These are phyloP conservation scores for Molorchus minor DNA, from an alignment of 2,888 invertebrate genomes.

Conservation along the genomic window DNA sequence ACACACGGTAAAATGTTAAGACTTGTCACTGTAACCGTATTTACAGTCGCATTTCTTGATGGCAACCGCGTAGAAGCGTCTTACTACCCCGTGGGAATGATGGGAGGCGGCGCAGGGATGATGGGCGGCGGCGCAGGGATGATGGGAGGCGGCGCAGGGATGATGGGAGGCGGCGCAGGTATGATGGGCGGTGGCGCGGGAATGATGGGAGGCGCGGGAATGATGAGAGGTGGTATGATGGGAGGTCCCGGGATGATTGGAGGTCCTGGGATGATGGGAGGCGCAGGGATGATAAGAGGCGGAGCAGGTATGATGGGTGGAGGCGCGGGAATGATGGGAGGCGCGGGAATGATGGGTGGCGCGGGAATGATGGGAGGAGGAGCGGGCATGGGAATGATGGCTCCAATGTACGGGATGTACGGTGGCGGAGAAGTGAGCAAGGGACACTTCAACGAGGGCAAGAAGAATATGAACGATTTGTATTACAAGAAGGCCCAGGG, in stretches of 20 bases:
- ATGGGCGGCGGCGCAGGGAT: conserved; percentile 28
- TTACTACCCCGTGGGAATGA: conserved; percentile 61
- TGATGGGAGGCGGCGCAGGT: conserved; percentile 56
- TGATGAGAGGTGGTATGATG: conserved; percentile 22
- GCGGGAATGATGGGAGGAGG: conserved; percentile 27
- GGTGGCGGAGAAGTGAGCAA: conserved; percentile 30
- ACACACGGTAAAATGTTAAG: conserved; percentile 23
- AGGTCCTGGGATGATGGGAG: conserved; percentile 19
- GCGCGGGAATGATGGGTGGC: conserved; percentile 42
- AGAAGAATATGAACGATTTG: conserved; percentile 35
- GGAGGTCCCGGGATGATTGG: conserved; percentile 20
- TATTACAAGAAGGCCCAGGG: conserved; percentile 34
- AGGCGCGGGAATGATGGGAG: conserved; percentile 51
- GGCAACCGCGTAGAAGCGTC: conserved; percentile 66
- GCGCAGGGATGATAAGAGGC: conserved; percentile 25
- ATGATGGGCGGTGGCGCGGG: conserved; percentile 23
- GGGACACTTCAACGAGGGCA: conserved; percentile 28
- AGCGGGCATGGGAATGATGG: conserved; percentile 26
- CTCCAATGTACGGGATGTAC: conserved; percentile 21
- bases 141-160: conserved; percentile 52
- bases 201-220: conserved; percentile 28
- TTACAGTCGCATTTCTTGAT: conserved; percentile 56
- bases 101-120: conserved; percentile 31
- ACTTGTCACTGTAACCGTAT: background rate
- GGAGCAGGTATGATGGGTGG: conserved; percentile 48